Evolutionary conservation across 1,140 invertebrate species (phyloP), one percentile per base, ranked within the genome.

Genomic region (Drosophila bifasciata): DNA sequence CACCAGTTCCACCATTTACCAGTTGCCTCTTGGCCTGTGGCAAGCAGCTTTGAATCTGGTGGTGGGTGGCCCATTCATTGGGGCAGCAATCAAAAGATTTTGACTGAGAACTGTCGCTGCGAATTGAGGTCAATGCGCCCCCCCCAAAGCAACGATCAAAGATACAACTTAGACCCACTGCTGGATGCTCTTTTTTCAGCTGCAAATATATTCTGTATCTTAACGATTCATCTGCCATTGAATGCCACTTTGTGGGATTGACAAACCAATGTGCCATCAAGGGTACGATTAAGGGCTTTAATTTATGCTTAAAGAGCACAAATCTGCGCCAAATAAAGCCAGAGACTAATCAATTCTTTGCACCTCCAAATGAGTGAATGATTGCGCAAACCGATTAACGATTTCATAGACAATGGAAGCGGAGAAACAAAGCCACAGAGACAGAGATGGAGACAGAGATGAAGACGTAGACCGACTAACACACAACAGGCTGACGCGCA

Each of bases 331-430:
- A 19, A 51, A 60, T 51, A 66, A 67, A 60, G 40, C 4, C 53
- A 39, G 28, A 32, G 39, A 44, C 45, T 78, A 79, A 70, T 70
- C 61, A 76, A 80, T 76, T 76, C 59, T 74, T 50, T 39, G 50
- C 36, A 58, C 59, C 53, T 61, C 43, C 39, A 7, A 62, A 8
- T 9, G 39, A 60, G 75, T 64, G 56, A 43, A 52, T 41, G 67
- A 85, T 85, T 80, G 63, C n/a, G 59, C 63, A 74, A 74, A 79
- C 53, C 23, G 55, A 59, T 66, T 61, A 57, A 72, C 21, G 56
- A 40, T 44, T 53, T 28, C 8, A 44, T 7, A 58, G 32, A 68
- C 62, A 67, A 78, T 66, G 25, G 48, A 58, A 51, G 50, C 53
- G 52, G 72, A 45, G 39, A 79, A 68, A 86, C 63, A 80, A 80